Base-by-base conservation (phyloP, 92 coral and sea anemone genomes). In the Heliopora coerulea region DNA sequence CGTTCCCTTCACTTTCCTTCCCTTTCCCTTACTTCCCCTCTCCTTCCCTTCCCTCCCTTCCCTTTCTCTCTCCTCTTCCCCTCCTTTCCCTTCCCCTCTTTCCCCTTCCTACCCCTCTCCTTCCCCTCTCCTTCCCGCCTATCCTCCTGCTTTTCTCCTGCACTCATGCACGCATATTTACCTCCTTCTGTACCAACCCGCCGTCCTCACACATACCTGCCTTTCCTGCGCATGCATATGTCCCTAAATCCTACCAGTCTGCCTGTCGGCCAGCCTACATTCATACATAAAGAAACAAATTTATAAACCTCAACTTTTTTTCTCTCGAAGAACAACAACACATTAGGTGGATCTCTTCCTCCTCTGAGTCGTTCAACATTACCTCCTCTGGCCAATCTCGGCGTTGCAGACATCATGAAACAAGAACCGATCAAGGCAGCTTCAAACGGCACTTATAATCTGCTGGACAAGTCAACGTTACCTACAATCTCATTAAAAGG, bases 311-410 rank as follows among this genome's bases (percentile, higher is more conserved):
- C 3, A 4, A 50, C 20, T 24, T 79, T 20, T 66, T 42, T 62
- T 63, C 50, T 29, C 8, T 30, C 24, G 40, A 85, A 86, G n/a
- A n/a, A 86, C 84, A 88, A 88, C 49, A 79, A 60, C 62, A 83
- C 83, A 66, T 3, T 91, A 40, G 78, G 89, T 9, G 86, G 87
- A 26, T 85, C 98, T 7, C 80, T 93, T 49, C 98, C 98, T 1
- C 96, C 96, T 2, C 85, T 93, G 65, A 93, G 81, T 80, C 86
- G 86, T 52, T 89, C 98, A 24, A 72, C 93, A 0, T 54, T 93
- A 40, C 98, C 98, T 1, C 98, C 98, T 0, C 54, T 93, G 56
- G 80, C 87, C 44, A 84, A 89, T 49, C 68, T 88, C 49, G 88
- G 90, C 20, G 79, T 65, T 26, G 4, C 62, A n/a, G 54, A 34